Base-by-base conservation (phyloP, 1,140 invertebrate genomes). In the Neodiprion lecontei region DNA sequence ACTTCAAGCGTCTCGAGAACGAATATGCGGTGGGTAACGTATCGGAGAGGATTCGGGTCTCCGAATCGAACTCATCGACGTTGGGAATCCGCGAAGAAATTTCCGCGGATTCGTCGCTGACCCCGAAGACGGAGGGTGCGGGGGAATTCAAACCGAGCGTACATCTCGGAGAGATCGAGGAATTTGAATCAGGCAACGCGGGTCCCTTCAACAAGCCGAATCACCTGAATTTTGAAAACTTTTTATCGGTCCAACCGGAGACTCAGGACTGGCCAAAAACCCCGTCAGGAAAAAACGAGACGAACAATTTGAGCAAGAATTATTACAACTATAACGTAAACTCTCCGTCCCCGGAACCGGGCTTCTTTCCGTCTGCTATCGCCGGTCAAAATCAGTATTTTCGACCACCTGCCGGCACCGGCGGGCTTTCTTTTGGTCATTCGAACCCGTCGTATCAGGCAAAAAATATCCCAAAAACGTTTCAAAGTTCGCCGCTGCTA, bases 111-210 rank as follows among this genome's bases (percentile, higher is more conserved):
- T 0, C 40, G 40, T 12, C 40, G 11, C 14, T 12, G 67, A 47
- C 12, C 10, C n/a, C 7, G 23, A 12, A 65, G 17, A 23, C 53
- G 40, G 9, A 73, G 9, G 78, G 81, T 23, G 7, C 70, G 14
- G 12, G 17, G 7, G 73, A 67, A 4, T 86, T 86, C 61, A 76
- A 67, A 9, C 84, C 84, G 0, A 86, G 84, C 53, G 53, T 79
- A 4, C 84, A 84, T 65, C 76, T 86, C 1, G 84, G 84, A 1
- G 78, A 80, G 23, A 86, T 86, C 69, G 76, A 78, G 1, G 76
- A 81, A 9, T 48, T 21, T 9, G 23, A 73, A 8, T 75, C 74
- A 23, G 75, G 74, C 10, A 69, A 74, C 0, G 48, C 14, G 9
- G 75, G 48, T 69, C 80, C 83, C 1, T 83, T 84, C 72, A 82